Conservation (phyloP, 2,888 invertebrate species). For the Malthinus seriepunctatus region DNA sequence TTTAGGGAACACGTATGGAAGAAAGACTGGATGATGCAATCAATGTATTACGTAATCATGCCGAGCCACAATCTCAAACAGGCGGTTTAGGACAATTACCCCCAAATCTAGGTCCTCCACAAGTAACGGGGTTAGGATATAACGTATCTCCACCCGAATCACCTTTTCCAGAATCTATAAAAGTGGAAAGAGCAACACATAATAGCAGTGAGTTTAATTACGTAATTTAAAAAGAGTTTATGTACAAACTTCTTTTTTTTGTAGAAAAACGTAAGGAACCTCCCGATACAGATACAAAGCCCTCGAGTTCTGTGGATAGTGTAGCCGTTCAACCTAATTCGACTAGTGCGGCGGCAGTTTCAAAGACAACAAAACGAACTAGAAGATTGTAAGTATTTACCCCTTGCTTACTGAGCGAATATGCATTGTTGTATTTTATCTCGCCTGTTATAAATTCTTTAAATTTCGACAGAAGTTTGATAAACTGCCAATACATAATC, state of each 20-base stretch:
- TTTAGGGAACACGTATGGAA: constrained; percentile 88
- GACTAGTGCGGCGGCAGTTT: constrained; percentile 55
- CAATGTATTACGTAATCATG: constrained; percentile 92
- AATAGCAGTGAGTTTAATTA: constrained; percentile 53
- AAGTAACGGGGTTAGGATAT: constrained; percentile 61
- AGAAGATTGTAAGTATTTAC: constrained; percentile 73
- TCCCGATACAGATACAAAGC: constrained; percentile 70
- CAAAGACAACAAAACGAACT: constrained; percentile 68
- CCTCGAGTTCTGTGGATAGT: constrained; percentile 61
- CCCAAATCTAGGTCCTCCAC: constrained; percentile 48
- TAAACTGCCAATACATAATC: constrained; percentile 14
- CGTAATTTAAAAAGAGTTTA: background rate
- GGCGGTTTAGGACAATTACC: constrained; percentile 54
- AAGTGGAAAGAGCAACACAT: constrained; percentile 54
- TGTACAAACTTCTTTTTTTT: background rate
- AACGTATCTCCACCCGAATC: constrained; percentile 55
- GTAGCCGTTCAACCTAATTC: constrained; percentile 59
- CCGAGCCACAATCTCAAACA: constrained; percentile 73
- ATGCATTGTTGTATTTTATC: background rate
- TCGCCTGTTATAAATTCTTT: too few relatives aligned
- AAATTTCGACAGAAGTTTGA: constrained; percentile 14
- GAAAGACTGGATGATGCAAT: constrained; percentile 94
- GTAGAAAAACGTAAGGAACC: constrained; percentile 84
- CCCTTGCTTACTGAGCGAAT: background rate
- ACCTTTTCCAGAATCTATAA: constrained; percentile 53